Evolutionary conservation across 2,888 invertebrate species (phyloP), one percentile per base, ranked within the genome.

Genomic region (Lithophane semibrunnea): DNA sequence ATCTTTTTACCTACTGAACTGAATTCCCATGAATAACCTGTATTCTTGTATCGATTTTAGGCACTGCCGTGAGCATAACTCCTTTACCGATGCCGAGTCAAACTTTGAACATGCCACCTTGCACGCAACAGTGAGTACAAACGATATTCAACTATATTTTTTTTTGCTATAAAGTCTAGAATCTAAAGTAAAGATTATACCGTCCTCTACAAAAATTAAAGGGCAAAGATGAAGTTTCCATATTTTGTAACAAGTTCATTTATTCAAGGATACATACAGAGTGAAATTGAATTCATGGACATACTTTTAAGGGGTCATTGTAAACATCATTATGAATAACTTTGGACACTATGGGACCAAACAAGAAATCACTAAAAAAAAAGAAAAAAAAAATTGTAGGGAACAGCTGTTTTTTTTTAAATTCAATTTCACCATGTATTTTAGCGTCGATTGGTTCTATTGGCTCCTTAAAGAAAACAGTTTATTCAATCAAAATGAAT

Each of bases 81-180:
- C 93, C 95, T 10, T 80, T 96, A 47, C 96, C 96, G 2, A 92
- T 90, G 29, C 93, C 94, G 0, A 93, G 92, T 77, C 95, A 95
- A 61, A 91, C 93, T 0, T 80, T 92, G 44, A 94, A 91, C 75
- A 90, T 93, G 73, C 94, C 94, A 1, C 91, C 94, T 0, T 96
- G 95, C 87, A 94, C 95, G 21, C 96, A 95, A 88, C 96, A 96
- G 96, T 96, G 93, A 96, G 96, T 96, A 90, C 74, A 63, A 64
- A 65, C 10, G 2, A 86, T 49, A 75, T 61, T 73, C 49, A 66
- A 77, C 63, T 5, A 44, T 69, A 73, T 69, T 12, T 37, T 44
- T 44, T 24, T 24, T 24, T 3, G 75, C 67, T 21, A 71, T 80
- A 76, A 47, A 73, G 67, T 73, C 9, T 9, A 68, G 16, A 75